Percentiles rank a stretch among this genome's conserved stretches.
Evolutionary conservation across 2,113 vertebrate genomes (phyloP).

Genomic region (Erythrocercus mccallii): DNA sequence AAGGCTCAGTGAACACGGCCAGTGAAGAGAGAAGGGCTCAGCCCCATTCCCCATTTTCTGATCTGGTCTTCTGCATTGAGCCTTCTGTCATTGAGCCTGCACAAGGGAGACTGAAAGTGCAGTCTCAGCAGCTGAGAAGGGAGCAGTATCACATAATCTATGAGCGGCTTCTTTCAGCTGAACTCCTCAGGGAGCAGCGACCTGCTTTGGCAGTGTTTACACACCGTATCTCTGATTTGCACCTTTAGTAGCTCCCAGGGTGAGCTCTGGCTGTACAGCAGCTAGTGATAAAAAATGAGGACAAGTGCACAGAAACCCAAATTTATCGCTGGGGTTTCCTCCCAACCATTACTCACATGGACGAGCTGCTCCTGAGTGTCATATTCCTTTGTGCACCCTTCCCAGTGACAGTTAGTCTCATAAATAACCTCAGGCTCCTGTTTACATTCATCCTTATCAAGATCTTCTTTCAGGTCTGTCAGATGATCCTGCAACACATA

Average conservation of each 20-base stretch:
- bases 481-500: slow-evolving; percentile 82
- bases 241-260: slow-evolving; percentile 58
- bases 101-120: background rate
- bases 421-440: slow-evolving; percentile 95
- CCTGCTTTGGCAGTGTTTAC: slow-evolving; percentile 60
- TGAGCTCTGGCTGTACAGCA: slow-evolving; percentile 39
- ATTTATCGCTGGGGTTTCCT: slow-evolving; percentile 47
- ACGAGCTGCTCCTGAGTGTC: slow-evolving; percentile 98
- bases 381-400: slow-evolving; percentile 91
- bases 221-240: slow-evolving; percentile 36
- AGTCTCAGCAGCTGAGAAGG: slow-evolving; percentile 37
- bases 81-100: background rate
- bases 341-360: slow-evolving; percentile 83
- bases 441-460: slow-evolving; percentile 96
- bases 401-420: slow-evolving; percentile 98
- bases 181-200: background rate
- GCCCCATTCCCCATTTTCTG: background rate
- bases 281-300: slow-evolving; percentile 55
- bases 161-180: slow-evolving; percentile 31
- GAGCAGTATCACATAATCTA: slow-evolving; percentile 53
- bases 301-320: slow-evolving; percentile 48
- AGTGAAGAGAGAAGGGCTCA: background rate
- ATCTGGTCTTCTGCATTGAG: background rate
- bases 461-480: slow-evolving; percentile 91
- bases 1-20: background rate